Evolutionary conservation across 2,797 vertebrate genomes (phyloP).

Genomic region (Gobionotothen gibberifrons): DNA sequence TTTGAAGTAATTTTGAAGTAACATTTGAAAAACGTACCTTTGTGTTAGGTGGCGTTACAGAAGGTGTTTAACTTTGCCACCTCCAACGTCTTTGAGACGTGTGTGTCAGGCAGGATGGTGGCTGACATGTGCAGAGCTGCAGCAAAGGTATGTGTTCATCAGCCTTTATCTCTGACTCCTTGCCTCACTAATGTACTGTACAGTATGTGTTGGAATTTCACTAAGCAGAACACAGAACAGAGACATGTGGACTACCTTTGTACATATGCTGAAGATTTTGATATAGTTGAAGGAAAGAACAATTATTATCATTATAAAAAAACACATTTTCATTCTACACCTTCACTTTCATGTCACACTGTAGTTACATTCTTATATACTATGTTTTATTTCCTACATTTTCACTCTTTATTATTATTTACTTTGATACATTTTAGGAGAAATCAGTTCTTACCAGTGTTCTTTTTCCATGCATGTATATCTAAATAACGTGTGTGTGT

Average conservation of each 20-base stretch:
- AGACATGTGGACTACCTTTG: neutral
- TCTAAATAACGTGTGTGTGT: constrained; percentile 31
- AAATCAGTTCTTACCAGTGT: neutral
- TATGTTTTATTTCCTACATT: neutral
- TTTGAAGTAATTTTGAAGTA: too few relatives aligned
- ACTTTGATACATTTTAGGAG: neutral
- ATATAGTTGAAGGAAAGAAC: neutral
- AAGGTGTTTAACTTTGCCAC: constrained; percentile 96
- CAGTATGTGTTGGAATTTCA: neutral
- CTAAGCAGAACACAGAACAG: neutral
- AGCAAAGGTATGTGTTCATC: constrained; percentile 87
- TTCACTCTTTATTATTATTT: neutral
- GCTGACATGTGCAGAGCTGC: constrained; percentile 97
- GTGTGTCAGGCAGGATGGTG: constrained; percentile 97
- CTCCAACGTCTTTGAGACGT: constrained; percentile 97
- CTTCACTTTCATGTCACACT: neutral
- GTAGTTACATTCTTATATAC: neutral
- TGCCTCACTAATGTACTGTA: neutral
- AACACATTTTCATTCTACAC: neutral
- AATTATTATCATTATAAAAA: neutral
- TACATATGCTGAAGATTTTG: neutral
- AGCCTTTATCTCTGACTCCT: neutral
- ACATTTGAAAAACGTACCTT: neutral
- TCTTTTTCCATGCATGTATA: constrained; percentile 22
- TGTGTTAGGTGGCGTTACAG: constrained; percentile 90